Percentiles rank a stretch among this genome's conserved stretches.
Evolutionary conservation across 2,888 invertebrate species (phyloP).

Genomic region (Clistopyga incitator): DNA sequence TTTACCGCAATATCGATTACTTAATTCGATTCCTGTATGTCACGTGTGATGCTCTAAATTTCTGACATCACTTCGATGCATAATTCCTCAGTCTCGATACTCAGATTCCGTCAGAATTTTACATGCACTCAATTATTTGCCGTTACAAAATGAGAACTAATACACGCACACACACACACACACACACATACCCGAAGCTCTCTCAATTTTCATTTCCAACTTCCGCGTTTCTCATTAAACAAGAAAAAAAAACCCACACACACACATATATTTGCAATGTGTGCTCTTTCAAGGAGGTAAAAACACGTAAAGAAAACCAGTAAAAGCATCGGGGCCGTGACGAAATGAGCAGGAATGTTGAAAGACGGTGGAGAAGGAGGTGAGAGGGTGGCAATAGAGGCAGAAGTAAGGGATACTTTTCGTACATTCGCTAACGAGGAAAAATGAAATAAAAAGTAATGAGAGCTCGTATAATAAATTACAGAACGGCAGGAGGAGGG

Average conservation of each 20-base stretch:
- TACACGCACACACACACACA: no score
- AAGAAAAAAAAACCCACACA: no score
- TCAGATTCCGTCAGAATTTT: neutral
- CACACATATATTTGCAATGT: neutral
- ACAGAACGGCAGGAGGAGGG: constrained; percentile 66
- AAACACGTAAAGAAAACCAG: constrained; percentile 43
- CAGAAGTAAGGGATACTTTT: constrained; percentile 56
- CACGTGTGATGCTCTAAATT: neutral
- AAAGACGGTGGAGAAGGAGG: constrained; percentile 20
- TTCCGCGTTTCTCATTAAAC: neutral
- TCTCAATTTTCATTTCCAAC: neutral
- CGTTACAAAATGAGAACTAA: no score
- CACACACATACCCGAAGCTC: no score
- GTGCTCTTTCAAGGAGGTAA: constrained; percentile 29
- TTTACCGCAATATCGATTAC: constrained; percentile 57
- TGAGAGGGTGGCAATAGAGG: constrained; percentile 25
- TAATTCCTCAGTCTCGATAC: neutral
- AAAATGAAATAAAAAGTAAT: constrained; percentile 76
- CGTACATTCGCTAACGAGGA: constrained; percentile 74
- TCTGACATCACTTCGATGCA: neutral
- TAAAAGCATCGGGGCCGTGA: constrained; percentile 28
- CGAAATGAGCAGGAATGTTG: constrained; percentile 16
- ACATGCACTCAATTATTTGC: neutral
- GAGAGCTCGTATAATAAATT: constrained; percentile 78
- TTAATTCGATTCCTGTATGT: constrained; percentile 46